Conservation (phyloP, 2,113 vertebrate species). For the Hyaena hyaena region DNA sequence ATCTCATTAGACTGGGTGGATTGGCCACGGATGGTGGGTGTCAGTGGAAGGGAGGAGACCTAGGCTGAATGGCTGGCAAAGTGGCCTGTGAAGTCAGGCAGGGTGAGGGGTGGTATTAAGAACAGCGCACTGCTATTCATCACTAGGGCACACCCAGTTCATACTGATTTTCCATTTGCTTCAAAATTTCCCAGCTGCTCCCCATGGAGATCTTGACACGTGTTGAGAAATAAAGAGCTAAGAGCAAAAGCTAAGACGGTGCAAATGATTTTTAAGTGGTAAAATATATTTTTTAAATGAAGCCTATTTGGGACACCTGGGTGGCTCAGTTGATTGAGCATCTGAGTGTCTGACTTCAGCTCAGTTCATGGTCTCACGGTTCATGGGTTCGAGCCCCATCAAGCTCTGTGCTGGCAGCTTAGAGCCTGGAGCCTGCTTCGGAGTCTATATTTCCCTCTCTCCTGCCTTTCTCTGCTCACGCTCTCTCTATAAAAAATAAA, state of each 20-base stretch:
- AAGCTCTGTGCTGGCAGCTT: too few relatives aligned
- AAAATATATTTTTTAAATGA: constrained; percentile 2
- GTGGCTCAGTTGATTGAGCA: too few relatives aligned
- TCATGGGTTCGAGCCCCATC: too few relatives aligned
- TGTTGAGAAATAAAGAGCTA: background rate
- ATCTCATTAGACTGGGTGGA: background rate
- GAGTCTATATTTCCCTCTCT: too few relatives aligned
- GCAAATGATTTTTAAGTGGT: constrained; percentile 1
- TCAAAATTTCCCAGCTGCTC: background rate
- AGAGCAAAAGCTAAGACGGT: background rate
- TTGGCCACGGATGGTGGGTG: background rate
- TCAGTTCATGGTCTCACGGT: too few relatives aligned
- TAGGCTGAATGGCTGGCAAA: background rate
- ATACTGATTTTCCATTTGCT: background rate
- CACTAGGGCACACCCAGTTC: background rate
- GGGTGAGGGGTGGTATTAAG: background rate
- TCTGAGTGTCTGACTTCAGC: too few relatives aligned
- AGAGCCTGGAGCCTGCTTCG: too few relatives aligned
- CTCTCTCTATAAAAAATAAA: too few relatives aligned
- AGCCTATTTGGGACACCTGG: background rate
- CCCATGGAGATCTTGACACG: background rate
- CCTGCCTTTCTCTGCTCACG: too few relatives aligned
- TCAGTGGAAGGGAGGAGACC: background rate
- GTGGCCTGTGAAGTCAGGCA: background rate
- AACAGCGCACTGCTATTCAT: accelerated